phyloP scores from a whole-genome alignment of 2,888 invertebrate species.

The Choreutis nemorana region DNA sequence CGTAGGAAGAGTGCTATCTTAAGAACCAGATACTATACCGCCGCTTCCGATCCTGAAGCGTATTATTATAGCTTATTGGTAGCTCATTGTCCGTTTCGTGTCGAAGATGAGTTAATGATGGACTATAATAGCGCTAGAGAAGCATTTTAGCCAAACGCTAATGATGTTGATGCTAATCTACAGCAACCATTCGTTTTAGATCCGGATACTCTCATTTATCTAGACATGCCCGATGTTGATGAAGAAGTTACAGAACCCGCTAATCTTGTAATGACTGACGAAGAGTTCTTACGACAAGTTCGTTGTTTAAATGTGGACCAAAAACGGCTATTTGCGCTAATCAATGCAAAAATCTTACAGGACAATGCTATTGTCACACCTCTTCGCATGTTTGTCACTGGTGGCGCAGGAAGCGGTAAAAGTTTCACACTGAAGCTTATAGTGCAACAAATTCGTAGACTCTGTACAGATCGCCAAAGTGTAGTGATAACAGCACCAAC shows the following conservation, averaged over 20 bases:
- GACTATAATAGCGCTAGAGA: slow-evolving; percentile 14
- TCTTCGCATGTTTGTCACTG: slow-evolving; percentile 5
- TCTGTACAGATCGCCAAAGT: slow-evolving; percentile 13
- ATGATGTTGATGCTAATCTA: slow-evolving; percentile 8
- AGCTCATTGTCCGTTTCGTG: slow-evolving; percentile 17
- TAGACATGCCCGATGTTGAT: too few relatives aligned
- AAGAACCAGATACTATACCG: too few relatives aligned
- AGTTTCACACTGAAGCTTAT: slow-evolving; percentile 14
- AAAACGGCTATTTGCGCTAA: slow-evolving; percentile 7
- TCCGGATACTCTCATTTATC: too few relatives aligned
- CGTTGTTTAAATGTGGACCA: slow-evolving; percentile 9
- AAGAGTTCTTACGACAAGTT: slow-evolving; percentile 10
- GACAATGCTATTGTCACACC: slow-evolving; percentile 5
- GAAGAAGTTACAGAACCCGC: slow-evolving; percentile 5
- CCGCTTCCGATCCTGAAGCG: too few relatives aligned
- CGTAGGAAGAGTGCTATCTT: too few relatives aligned
- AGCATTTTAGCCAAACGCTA: slow-evolving; percentile 15
- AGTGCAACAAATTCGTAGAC: slow-evolving; percentile 13
- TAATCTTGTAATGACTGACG: slow-evolving; percentile 9
- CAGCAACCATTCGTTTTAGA: too few relatives aligned
- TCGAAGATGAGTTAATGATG: slow-evolving; percentile 15
- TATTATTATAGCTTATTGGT: slow-evolving; percentile 20
- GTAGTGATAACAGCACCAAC: slow-evolving; percentile 17
- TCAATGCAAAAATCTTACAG: slow-evolving; percentile 11
- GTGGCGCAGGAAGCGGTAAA: slow-evolving; percentile 12